These are phyloP conservation scores for Carlito syrichta DNA, from an alignment of 2,113 vertebrate species.

Conservation along the genomic window DNA sequence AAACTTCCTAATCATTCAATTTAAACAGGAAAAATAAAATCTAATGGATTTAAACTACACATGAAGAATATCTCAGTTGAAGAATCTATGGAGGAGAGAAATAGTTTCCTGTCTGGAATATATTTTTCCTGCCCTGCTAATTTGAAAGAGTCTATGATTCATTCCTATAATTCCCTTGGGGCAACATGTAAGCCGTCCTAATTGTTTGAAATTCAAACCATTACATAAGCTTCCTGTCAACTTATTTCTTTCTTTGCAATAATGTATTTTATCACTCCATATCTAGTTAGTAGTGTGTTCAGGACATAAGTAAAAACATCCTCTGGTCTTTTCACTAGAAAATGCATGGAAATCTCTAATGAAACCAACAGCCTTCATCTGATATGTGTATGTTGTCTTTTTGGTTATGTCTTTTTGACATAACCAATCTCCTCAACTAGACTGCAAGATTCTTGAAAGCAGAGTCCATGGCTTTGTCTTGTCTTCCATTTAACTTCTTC, in stretches of 20 bases:
- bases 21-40: constrained; percentile 49
- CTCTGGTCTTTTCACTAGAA: background rate
- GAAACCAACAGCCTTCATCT: background rate
- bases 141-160: constrained; percentile 2
- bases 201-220: constrained; percentile 17
- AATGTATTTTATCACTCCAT: background rate
- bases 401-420: background rate
- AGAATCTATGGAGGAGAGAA: constrained; percentile 31
- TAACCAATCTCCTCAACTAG: background rate
- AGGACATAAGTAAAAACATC: background rate
- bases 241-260: constrained; percentile 17
- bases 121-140: constrained; percentile 19
- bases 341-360: background rate
- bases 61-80: constrained; percentile 9
- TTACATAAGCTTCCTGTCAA: constrained; percentile 21
- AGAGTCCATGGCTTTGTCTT: background rate
- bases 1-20: constrained; percentile 42
- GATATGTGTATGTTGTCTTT: background rate
- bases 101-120: constrained; percentile 1
- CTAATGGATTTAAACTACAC: constrained; percentile 38
- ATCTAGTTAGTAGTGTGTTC: background rate
- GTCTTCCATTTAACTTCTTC: background rate
- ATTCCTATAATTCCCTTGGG: background rate
- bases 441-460: background rate
- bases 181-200: background rate